Evolutionary conservation across 2,888 invertebrate species (phyloP).

Genomic region (Folsomia manolachei): DNA sequence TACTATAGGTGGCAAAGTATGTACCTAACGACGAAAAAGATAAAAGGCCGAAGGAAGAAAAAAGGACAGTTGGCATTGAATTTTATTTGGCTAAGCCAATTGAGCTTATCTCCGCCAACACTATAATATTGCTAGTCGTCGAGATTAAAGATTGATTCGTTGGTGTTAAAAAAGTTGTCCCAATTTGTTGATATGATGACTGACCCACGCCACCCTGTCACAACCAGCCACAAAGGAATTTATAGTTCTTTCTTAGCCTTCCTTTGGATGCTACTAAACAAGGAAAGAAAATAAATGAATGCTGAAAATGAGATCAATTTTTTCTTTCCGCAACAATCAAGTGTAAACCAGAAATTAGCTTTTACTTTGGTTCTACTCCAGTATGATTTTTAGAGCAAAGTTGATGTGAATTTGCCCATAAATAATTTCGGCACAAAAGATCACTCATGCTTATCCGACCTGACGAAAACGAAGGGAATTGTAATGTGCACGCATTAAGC

Average conservation of each 20-base stretch:
- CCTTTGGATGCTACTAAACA: too few species aligned
- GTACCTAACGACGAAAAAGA: background rate
- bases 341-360: too few species aligned
- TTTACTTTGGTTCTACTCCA: background rate
- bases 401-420: background rate
- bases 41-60: background rate
- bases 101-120: too few species aligned
- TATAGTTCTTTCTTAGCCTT: too few species aligned
- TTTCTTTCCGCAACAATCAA: too few species aligned
- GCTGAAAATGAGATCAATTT: background rate
- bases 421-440: slow-evolving; percentile 6
- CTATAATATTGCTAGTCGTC: background rate
- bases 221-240: too few species aligned
- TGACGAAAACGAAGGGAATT: background rate
- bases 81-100: too few species aligned
- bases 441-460: background rate
- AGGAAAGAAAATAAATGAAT: background rate
- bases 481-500: too few species aligned
- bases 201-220: background rate
- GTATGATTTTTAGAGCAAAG: background rate
- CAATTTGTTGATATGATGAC: background rate
- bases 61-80: slow-evolving; percentile 2
- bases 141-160: background rate
- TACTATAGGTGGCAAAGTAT: background rate
- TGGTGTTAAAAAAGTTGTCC: background rate